phyloP scores from a whole-genome alignment of 2,113 vertebrate genomes.

The Coptodon bakossiorum region DNA sequence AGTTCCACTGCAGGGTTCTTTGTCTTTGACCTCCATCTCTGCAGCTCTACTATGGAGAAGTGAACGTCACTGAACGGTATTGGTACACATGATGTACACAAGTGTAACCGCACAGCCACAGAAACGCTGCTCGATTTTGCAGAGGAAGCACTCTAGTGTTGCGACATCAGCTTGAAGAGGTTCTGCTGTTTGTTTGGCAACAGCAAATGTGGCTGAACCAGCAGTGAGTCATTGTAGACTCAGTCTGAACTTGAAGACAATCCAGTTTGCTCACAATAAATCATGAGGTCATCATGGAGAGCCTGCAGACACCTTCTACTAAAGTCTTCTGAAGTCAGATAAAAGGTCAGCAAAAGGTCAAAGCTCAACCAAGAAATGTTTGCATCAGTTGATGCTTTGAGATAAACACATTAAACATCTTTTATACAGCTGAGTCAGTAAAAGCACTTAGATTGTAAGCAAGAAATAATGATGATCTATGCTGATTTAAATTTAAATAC shows the following conservation, averaged over 20 bases:
- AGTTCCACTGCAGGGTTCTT: background rate
- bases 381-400: background rate
- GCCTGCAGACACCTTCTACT: background rate
- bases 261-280: background rate
- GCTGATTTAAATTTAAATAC: background rate
- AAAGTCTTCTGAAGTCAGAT: background rate
- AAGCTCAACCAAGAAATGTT: background rate
- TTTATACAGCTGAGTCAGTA: background rate
- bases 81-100: background rate
- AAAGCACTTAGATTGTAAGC: background rate
- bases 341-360: background rate
- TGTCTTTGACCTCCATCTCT: background rate
- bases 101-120: background rate
- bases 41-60: background rate
- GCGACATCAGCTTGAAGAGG: background rate
- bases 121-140: background rate
- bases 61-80: background rate
- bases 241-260: background rate
- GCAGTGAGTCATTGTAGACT: background rate
- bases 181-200: slow-evolving; percentile 10
- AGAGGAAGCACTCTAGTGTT: background rate
- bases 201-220: background rate
- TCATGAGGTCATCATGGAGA: background rate
- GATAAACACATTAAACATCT: background rate
- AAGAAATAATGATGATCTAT: background rate